phyloP scores from a whole-genome alignment of 2,888 invertebrate species.

The Drosophila algonquin region DNA sequence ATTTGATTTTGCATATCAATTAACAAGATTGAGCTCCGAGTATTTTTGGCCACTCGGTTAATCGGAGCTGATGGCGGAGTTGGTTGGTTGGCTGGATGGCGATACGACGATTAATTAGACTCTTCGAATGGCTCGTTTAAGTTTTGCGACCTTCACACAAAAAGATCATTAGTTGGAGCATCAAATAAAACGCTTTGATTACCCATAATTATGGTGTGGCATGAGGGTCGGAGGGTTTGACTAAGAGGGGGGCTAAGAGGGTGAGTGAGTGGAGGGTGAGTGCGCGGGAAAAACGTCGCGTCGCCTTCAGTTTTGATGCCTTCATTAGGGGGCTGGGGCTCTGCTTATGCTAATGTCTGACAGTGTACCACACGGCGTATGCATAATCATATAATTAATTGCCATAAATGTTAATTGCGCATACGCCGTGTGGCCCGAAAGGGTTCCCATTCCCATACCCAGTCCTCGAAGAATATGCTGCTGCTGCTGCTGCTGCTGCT shows the following conservation, averaged over 20 bases:
- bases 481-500: no score
- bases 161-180: slow-evolving; percentile 67
- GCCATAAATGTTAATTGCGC: slow-evolving; percentile 79
- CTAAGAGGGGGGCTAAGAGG: not conserved
- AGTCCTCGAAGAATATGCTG: not conserved
- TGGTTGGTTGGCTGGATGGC: not conserved
- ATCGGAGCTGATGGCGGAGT: slow-evolving; percentile 38
- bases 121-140: slow-evolving; percentile 36
- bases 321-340: slow-evolving; percentile 51
- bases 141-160: slow-evolving; percentile 39
- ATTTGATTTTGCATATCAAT: slow-evolving; percentile 65
- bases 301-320: slow-evolving; percentile 58
- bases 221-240: no score
- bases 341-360: slow-evolving; percentile 21
- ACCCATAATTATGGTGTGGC: slow-evolving; percentile 61
- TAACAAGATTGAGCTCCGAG: slow-evolving; percentile 47
- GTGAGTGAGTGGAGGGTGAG: slow-evolving; percentile 1
- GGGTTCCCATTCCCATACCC: slow-evolving; percentile 17
- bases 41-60: slow-evolving; percentile 26
- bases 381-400: slow-evolving; percentile 71
- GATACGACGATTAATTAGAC: slow-evolving; percentile 48
- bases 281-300: slow-evolving; percentile 27
- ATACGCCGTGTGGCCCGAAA: slow-evolving; percentile 67
- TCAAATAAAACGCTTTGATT: slow-evolving; percentile 70
- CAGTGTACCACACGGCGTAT: slow-evolving; percentile 55